These are phyloP conservation scores for Drosophila elegans DNA, from an alignment of 1,140 invertebrate species.

Conservation along the genomic window DNA sequence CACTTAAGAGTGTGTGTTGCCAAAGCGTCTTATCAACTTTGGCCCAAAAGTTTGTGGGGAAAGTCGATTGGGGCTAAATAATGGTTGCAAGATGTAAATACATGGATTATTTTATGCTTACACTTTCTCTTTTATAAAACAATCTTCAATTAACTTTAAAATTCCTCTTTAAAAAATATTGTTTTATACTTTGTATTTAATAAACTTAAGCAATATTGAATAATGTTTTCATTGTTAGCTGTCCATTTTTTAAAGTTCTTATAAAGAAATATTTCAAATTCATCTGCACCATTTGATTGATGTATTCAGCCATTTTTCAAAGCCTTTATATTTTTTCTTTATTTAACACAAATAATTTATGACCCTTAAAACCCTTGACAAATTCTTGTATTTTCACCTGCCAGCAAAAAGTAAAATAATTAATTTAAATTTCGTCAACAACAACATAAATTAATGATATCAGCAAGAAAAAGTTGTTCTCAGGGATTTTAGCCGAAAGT, in stretches of 20 bases:
- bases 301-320: too few species aligned
- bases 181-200: background rate
- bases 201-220: too few species aligned
- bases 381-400: constrained; percentile 22
- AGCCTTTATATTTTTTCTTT: background rate
- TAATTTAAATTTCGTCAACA: constrained; percentile 55
- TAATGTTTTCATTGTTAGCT: too few species aligned
- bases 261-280: too few species aligned
- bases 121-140: too few species aligned
- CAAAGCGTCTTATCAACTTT: constrained; percentile 34
- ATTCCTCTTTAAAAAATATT: too few species aligned
- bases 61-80: constrained; percentile 7
- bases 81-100: constrained; percentile 2
- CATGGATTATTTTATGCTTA: too few species aligned
- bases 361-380: constrained; percentile 4
- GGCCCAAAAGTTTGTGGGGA: constrained; percentile 3
- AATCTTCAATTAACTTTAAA: too few species aligned
- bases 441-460: constrained; percentile 67
- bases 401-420: constrained; percentile 16
- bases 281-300: too few species aligned
- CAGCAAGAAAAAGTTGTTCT: constrained; percentile 43
- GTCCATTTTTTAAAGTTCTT: too few species aligned
- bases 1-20: constrained; percentile 38
- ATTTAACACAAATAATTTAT: constrained; percentile 6
- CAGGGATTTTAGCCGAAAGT: constrained; percentile 55